These are phyloP conservation scores for Lasioglossum vierecki DNA, from an alignment of 2,888 invertebrate genomes.

Conservation along the genomic window DNA sequence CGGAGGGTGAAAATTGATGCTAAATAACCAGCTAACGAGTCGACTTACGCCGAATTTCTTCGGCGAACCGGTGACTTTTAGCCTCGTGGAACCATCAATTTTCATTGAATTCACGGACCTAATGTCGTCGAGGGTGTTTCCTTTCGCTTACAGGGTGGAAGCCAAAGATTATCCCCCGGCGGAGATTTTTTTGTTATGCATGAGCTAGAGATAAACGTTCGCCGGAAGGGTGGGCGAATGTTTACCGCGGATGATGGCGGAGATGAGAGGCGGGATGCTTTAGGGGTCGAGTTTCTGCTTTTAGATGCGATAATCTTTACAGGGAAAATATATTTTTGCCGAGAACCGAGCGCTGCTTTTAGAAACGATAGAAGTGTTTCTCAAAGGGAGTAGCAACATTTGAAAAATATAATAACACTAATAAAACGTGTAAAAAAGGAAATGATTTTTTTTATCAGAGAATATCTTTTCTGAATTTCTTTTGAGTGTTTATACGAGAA, in stretches of 20 bases:
- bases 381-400: neutral
- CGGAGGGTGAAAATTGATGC: slow-evolving; percentile 70
- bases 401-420: neutral
- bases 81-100: slow-evolving; percentile 34
- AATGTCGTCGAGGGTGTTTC: slow-evolving; percentile 17
- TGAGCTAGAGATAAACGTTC: slow-evolving; percentile 40
- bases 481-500: neutral
- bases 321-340: neutral
- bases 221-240: slow-evolving; percentile 27
- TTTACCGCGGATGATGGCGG: slow-evolving; percentile 2
- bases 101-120: slow-evolving; percentile 15
- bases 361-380: neutral
- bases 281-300: slow-evolving; percentile 12
- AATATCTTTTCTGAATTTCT: neutral
- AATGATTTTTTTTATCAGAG: neutral
- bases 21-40: slow-evolving; percentile 83
- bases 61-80: slow-evolving; percentile 38
- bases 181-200: slow-evolving; percentile 34
- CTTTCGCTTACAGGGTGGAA: neutral
- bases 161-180: slow-evolving; percentile 22
- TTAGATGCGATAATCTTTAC: neutral
- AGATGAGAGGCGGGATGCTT: neutral
- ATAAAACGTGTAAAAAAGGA: neutral
- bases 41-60: slow-evolving; percentile 76
- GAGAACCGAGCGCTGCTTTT: neutral